phyloP scores from a whole-genome alignment of 2,888 invertebrate genomes.

The Agonum fuliginosum region DNA sequence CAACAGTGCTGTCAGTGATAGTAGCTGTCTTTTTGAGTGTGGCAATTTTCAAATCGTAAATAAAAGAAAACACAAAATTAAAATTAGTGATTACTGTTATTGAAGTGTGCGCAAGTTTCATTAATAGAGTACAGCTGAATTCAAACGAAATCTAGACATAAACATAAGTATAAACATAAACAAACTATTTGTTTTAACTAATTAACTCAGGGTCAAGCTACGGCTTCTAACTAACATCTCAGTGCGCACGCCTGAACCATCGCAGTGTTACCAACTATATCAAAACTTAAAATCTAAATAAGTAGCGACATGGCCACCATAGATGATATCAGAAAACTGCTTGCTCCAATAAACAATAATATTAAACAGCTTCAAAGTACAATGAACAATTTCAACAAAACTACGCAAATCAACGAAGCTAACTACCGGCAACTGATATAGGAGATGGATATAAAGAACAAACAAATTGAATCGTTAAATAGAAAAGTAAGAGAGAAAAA shows the following conservation, averaged over 20 bases:
- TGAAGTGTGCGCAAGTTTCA: no score
- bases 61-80: no score
- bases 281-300: background rate
- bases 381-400: conserved; percentile 7
- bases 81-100: no score
- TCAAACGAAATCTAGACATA: no score
- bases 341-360: conserved; percentile 5
- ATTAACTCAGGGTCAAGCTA: no score
- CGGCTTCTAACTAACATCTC: background rate
- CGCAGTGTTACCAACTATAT: background rate
- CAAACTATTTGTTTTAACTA: no score
- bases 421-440: background rate
- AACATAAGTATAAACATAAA: no score
- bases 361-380: background rate
- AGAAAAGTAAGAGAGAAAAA: background rate
- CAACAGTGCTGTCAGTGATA: no score
- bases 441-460: background rate
- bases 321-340: conserved; percentile 19
- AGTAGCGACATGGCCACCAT: background rate
- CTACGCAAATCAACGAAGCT: background rate
- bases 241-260: background rate
- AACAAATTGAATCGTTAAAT: background rate
- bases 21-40: no score
- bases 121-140: no score
- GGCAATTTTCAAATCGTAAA: no score